Conservation (phyloP, 2,888 invertebrate genomes). For the Himalopsyche japonica region DNA sequence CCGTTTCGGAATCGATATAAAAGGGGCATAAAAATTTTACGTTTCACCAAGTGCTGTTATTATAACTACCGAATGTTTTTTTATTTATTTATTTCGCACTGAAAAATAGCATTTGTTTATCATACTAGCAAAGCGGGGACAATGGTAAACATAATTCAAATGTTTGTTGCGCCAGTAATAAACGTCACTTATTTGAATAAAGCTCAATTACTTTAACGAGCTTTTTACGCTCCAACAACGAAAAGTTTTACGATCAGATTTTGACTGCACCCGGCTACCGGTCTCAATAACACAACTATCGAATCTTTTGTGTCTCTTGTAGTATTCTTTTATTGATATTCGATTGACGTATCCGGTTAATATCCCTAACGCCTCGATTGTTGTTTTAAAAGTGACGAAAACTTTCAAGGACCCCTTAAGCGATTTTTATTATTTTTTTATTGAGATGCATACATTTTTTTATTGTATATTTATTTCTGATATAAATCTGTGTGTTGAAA, state of each 20-base stretch:
- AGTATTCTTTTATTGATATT: neutral
- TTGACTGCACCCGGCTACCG: constrained; percentile 12
- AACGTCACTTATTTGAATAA: constrained; percentile 64
- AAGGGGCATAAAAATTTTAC: constrained; percentile 11
- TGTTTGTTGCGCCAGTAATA: constrained; percentile 46
- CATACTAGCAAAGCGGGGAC: neutral
- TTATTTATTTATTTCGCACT: constrained; percentile 1
- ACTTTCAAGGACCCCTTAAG: too few relatives aligned
- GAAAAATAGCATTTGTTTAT: neutral
- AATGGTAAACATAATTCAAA: constrained; percentile 24
- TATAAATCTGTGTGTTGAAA: too few relatives aligned
- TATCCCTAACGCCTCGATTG: neutral
- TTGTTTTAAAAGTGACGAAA: too few relatives aligned
- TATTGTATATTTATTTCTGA: too few relatives aligned
- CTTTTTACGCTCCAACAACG: constrained; percentile 37
- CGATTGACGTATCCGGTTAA: neutral
- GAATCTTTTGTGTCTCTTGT: neutral
- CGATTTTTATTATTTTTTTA: too few relatives aligned
- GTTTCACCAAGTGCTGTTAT: neutral
- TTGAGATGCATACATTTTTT: too few relatives aligned
- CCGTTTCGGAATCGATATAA: neutral
- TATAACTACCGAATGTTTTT: neutral
- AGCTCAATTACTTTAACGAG: constrained; percentile 62
- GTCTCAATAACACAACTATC: neutral
- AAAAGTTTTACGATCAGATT: constrained; percentile 16